Evolutionary conservation across 2,113 vertebrate species (phyloP), one percentile per base, ranked within the genome.

Genomic region (Sterna hirundo): DNA sequence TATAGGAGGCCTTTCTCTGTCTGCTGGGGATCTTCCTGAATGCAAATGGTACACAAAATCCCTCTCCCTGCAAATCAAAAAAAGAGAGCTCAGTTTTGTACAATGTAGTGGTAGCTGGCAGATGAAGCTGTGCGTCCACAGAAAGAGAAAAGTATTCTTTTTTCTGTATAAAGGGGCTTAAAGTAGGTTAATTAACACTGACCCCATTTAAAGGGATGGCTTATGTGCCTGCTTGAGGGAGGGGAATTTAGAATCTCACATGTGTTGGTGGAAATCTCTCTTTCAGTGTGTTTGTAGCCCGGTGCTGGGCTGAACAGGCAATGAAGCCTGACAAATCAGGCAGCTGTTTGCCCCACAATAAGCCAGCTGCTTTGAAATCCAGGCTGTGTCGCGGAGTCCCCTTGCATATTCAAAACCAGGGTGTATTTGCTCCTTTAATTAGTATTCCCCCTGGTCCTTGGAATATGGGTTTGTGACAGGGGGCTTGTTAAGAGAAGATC

Each of bases 331-430:
- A 86, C 91, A 93, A 93, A 93, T 86, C 64, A 38, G 92, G 95
- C 96, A 96, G 93, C 96, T 96, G 95, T 92, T 96, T 90, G 76
- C 83, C 83, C 68, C 92, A 94, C 92, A 92, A 93, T 26, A 18
- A 93, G 71, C 95, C 93, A 96, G 95, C 96, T 96, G 96, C 90
- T 90, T 96, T 42, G 83, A 74, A 86, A 92, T 23, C 55, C 92
- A 77, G 82, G 38, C 90, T 92, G 88, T 51, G 70, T n/a, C 5
- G 1, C 8, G 1, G 54, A 88, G 68, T 46, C 4, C 4, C 10
- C 80, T 78, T 86, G 77, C 80, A 44, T 86, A 57, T 93, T 95
- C 83, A 93, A 94, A 96, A 47, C 80, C 51, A 30, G 80, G 46
- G 60, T 38, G 3, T 86, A 84, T 94, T 86, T 94, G 52, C 69